These are phyloP conservation scores for Monarcha castaneiventris DNA, from an alignment of 2,113 vertebrate genomes.

Conservation along the genomic window DNA sequence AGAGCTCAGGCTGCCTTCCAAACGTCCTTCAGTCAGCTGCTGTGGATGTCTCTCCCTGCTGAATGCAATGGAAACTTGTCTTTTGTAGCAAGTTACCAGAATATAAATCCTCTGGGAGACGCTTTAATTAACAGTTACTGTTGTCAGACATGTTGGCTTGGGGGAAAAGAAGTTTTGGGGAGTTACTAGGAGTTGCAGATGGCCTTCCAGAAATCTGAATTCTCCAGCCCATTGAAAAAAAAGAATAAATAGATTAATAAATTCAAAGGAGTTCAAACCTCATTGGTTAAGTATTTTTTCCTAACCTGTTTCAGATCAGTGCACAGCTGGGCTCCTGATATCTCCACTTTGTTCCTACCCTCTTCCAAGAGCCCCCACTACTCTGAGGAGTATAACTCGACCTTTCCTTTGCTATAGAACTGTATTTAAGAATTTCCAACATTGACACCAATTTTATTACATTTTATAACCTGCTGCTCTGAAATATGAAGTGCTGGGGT, in stretches of 20 bases:
- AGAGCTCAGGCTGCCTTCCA: conserved; percentile 15
- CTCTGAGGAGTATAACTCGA: not conserved
- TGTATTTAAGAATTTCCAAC: not conserved
- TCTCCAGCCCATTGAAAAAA: not conserved
- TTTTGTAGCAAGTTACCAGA: conserved; percentile 40
- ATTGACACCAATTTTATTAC: not conserved
- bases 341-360: not conserved
- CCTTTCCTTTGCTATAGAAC: not conserved
- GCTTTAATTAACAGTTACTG: conserved; percentile 43
- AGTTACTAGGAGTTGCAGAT: conserved; percentile 6
- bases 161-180: not conserved
- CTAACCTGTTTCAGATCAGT: conserved; percentile 8
- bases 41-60: not conserved
- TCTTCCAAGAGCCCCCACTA: not conserved
- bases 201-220: conserved; percentile 8
- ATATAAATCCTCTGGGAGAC: conserved; percentile 36
- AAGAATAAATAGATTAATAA: not conserved
- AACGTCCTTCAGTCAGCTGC: not conserved
- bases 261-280: not conserved
- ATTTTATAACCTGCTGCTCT: not conserved
- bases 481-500: not conserved
- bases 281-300: not conserved
- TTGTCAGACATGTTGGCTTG: conserved; percentile 22
- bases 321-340: not conserved
- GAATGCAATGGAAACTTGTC: not conserved